Conservation (phyloP, 2,113 vertebrate genomes). For the Furnarius figulus region DNA sequence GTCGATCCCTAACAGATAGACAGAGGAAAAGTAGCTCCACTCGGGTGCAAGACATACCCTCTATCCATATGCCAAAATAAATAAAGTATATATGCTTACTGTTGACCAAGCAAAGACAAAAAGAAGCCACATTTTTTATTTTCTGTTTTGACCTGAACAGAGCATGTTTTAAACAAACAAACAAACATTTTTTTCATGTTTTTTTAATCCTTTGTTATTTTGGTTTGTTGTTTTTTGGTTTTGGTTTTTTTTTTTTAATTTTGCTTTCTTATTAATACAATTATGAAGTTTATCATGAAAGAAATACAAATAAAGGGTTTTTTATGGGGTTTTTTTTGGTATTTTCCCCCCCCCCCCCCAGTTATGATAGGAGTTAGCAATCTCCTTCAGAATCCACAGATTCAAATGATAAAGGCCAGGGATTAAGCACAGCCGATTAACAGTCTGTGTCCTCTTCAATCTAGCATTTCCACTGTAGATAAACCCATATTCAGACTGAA, state of each 20-base stretch:
- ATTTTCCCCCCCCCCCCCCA: neutral
- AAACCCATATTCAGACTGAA: slow-evolving; percentile 51
- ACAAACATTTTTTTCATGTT: too few species aligned
- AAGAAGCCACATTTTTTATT: neutral
- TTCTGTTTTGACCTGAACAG: neutral
- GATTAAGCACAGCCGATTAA: slow-evolving; percentile 59
- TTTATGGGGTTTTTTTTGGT: neutral
- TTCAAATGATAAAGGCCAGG: slow-evolving; percentile 29
- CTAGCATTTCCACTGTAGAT: slow-evolving; percentile 39
- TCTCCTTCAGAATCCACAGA: slow-evolving; percentile 20
- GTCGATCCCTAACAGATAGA: neutral
- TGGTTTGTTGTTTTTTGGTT: neutral
- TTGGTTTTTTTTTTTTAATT: neutral
- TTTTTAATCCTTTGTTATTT: neutral
- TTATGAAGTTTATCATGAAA: neutral
- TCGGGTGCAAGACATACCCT: neutral
- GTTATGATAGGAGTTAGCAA: slow-evolving; percentile 20
- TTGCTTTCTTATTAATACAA: neutral
- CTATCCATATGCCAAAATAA: neutral
- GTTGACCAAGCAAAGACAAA: neutral
- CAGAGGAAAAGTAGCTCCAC: neutral
- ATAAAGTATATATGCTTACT: neutral
- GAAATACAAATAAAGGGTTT: neutral
- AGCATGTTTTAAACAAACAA: neutral
- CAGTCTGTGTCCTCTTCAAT: slow-evolving; percentile 30